Evolutionary conservation across 2,113 vertebrate genomes (phyloP), one percentile per base, ranked within the genome.

Genomic region (Acrocephalus arundinaceus): DNA sequence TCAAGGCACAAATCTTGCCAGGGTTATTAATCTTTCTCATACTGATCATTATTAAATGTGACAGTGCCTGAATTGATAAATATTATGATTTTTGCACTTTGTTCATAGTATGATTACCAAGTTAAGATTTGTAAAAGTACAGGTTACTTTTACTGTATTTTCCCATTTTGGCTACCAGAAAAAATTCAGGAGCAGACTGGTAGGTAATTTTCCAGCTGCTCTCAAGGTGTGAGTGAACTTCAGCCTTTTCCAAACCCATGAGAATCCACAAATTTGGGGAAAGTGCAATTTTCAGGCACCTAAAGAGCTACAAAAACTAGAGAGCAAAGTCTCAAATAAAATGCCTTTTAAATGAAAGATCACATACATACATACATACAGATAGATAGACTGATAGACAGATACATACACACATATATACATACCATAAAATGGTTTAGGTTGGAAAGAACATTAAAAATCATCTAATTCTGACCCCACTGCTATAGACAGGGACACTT

Each of bases 341-440:
- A 57, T 3, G 31, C 13, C 33, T 73, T 62, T 55, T 35, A 63
- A 86, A 71, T 80, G 30, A 43, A 86, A 74, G 72, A 41, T 48
- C 6, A 10, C 22, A 79, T 35, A 22, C 4, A 82, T 15, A 14
- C 15, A 16, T 9, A 3, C 13, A 15, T 10, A 82, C 13, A 11
- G 16, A 13, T 9, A 3, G 13, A 15, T 10, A 11, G 9, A 10
- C 5, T 35, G 35, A 35, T 35, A 35, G 35, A 35, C 35, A 8
- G 35, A 13, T 9, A 10, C 3, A 4, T 9, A 15, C 5, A 66
- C 6, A 25, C 8, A 30, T 4, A 30, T 2, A 30, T 6, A 30
- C 1, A 54, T 15, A 23, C 2, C 31, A 73, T 9, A 23, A 33
- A 58, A 33, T 51, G 13, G 7, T 39, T 67, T n/a, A 5, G 20